Percentiles rank a stretch among this genome's conserved stretches.
Conservation (phyloP, 2,797 vertebrate species). For the Xerus rutilus region DNA sequence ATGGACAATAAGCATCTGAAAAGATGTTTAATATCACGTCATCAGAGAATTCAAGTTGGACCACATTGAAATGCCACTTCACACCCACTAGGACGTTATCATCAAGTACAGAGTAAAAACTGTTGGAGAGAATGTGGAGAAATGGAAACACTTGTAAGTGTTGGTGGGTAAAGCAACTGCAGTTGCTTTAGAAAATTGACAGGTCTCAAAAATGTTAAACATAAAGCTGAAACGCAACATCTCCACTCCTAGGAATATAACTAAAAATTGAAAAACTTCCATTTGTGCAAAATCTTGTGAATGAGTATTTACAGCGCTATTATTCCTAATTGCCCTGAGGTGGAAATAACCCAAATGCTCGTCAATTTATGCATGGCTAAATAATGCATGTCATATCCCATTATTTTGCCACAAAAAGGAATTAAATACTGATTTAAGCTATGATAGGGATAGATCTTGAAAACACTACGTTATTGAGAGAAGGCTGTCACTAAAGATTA, state of each 20-base stretch:
- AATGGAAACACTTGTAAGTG: background rate
- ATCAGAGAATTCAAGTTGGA: background rate
- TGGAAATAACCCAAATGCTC: background rate
- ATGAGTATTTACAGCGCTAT: background rate
- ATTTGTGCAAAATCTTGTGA: background rate
- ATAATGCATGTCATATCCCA: background rate
- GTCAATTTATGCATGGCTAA: background rate
- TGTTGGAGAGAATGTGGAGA: background rate
- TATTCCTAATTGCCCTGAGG: background rate
- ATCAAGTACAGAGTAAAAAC: background rate
- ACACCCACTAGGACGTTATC: background rate
- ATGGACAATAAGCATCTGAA: background rate
- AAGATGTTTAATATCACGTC: background rate
- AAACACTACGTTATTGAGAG: background rate
- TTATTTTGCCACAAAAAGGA: background rate
- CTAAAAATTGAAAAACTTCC: background rate
- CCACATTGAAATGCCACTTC: background rate
- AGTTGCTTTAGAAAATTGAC: background rate
- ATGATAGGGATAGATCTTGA: background rate
- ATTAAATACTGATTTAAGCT: background rate
- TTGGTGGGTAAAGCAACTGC: background rate
- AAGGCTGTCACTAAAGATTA: background rate
- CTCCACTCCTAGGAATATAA: background rate
- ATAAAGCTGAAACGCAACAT: background rate
- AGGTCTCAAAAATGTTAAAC: background rate